Evolutionary conservation across 2,797 vertebrate genomes (phyloP).

Genomic region (Babyrousa celebensis): DNA sequence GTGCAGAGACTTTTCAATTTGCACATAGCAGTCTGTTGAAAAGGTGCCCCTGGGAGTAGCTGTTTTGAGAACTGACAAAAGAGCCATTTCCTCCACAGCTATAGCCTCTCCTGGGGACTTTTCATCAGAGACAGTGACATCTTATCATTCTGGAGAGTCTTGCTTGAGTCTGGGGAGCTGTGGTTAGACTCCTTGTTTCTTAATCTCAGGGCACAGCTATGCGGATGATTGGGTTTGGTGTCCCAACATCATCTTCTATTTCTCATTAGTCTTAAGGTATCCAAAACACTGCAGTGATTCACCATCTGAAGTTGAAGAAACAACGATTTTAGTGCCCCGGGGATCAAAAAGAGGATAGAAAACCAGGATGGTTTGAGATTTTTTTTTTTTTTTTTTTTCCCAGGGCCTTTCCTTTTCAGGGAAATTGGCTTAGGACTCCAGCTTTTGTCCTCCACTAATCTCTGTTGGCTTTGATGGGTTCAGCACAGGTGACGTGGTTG

Average conservation of each 20-base stretch:
- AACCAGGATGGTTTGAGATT: background rate
- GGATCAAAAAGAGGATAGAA: background rate
- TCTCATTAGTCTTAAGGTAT: slow-evolving; percentile 19
- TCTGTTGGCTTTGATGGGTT: background rate
- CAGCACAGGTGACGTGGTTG: background rate
- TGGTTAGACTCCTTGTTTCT: background rate
- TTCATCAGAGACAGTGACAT: background rate
- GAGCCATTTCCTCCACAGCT: slow-evolving; percentile 24
- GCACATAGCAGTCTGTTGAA: slow-evolving; percentile 15
- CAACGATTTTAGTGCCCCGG: background rate
- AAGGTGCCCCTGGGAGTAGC: background rate
- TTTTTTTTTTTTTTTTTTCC: background rate
- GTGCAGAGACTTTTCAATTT: slow-evolving; percentile 52
- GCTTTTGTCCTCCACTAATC: background rate
- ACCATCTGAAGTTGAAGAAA: slow-evolving; percentile 42
- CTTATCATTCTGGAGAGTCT: background rate
- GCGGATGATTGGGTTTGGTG: background rate
- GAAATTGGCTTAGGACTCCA: background rate
- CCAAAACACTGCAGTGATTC: background rate
- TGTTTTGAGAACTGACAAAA: slow-evolving; percentile 47
- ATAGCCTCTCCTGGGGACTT: background rate
- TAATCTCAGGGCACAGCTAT: slow-evolving; percentile 10
- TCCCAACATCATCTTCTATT: background rate
- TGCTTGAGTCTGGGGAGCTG: background rate
- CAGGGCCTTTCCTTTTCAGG: background rate